These are phyloP conservation scores for Hylia prasina DNA, from an alignment of 2,113 vertebrate genomes.

Conservation along the genomic window DNA sequence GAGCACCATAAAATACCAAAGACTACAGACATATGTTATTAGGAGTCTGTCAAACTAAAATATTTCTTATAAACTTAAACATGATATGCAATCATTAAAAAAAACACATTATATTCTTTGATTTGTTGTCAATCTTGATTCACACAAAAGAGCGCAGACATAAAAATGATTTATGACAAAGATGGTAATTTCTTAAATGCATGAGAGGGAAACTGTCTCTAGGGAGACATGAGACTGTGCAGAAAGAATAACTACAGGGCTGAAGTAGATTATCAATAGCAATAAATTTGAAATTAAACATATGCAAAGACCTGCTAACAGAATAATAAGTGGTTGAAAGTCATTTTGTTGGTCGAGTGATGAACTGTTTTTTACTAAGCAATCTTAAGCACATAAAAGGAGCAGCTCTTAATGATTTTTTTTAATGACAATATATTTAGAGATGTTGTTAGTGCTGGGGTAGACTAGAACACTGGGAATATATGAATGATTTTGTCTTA, in stretches of 20 bases:
- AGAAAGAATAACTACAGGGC: background rate
- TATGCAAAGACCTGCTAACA: background rate
- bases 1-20: background rate
- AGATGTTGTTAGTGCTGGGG: background rate
- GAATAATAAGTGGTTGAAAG: background rate
- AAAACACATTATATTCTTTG: background rate
- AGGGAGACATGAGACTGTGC: background rate
- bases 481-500: background rate
- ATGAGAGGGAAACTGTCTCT: background rate
- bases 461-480: background rate
- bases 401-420: background rate
- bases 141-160: background rate
- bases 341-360: background rate
- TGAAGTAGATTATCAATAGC: background rate
- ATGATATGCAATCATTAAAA: background rate
- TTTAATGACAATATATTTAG: background rate
- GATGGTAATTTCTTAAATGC: background rate
- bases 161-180: background rate
- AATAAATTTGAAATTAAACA: constrained; percentile 10
- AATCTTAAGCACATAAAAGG: background rate
- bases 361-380: background rate
- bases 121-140: background rate
- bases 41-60: background rate
- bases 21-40: background rate
- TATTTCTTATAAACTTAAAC: background rate